Conservation (phyloP, 2,888 invertebrate species). For the Rhyacophila evoluta region DNA sequence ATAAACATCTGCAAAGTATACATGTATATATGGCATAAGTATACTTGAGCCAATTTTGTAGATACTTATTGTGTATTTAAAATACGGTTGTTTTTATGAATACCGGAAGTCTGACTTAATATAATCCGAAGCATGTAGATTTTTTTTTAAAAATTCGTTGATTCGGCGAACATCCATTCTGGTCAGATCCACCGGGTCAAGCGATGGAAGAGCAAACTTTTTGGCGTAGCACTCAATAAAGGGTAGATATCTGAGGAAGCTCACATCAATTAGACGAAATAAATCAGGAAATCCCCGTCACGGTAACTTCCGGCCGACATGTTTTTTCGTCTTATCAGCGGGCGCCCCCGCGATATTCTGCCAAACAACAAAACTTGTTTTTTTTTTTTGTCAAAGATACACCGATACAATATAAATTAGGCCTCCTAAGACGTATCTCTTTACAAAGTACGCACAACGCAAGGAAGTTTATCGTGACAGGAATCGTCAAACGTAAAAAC, state of each 20-base stretch:
- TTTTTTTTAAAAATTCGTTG: not conserved
- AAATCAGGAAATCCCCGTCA: slow-evolving; percentile 54
- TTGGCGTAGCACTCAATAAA: slow-evolving; percentile 22
- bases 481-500: too few species aligned
- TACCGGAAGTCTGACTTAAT: not conserved
- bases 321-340: slow-evolving; percentile 50
- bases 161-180: not conserved
- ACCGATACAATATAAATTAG: slow-evolving; percentile 55
- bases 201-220: not conserved
- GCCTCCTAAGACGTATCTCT: slow-evolving; percentile 49
- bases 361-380: slow-evolving; percentile 38
- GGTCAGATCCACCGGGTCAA: slow-evolving; percentile 8
- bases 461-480: slow-evolving; percentile 48
- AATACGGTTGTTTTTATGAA: not conserved
- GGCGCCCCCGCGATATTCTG: slow-evolving; percentile 30
- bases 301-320: slow-evolving; percentile 53
- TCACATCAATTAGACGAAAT: slow-evolving; percentile 53
- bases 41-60: too few species aligned
- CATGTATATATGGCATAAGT: too few species aligned
- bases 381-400: slow-evolving; percentile 54
- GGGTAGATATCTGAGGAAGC: slow-evolving; percentile 45
- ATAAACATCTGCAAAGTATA: too few species aligned
- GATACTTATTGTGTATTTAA: not conserved
- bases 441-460: slow-evolving; percentile 47
- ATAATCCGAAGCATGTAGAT: not conserved